Base-by-base conservation (phyloP, 2,888 invertebrate species). In the Acronicta aceris region DNA sequence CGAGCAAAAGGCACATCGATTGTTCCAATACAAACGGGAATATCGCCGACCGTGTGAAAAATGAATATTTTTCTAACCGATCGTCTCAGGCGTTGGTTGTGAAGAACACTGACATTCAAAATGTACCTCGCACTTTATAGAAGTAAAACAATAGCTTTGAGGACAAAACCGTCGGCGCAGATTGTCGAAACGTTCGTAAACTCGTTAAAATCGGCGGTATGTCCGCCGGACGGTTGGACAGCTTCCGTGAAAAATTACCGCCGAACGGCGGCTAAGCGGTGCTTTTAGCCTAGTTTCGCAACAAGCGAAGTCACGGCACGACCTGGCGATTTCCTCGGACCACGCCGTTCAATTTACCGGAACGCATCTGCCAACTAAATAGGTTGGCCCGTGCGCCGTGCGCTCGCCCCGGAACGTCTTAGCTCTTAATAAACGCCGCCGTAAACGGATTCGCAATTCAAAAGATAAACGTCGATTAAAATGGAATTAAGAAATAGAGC, bases 11-110 rank as follows among this genome's bases (percentile, higher is more conserved):
- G 83, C 79, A 81, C 83, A 70, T 76, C 88, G 84, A 90, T 90
- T 90, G 89, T 88, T 85, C 84, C 81, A 83, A 88, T 87, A 86
- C 88, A 88, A 89, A 87, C 88, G 86, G 86, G 87, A 90, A 89
- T 87, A 87, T 88, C 86, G 83, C 82, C 72, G 76, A 71, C 65
- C 82, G 81, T 81, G 79, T 83, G 85, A 87, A 90, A 90, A 88
- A 86, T 87, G 85, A 84, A 89, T 86, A 85, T 86, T 87, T 87
- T 85, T 81, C 83, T 81, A 79, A 74, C 80, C 78, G 81, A 82
- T 64, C 74, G 67, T 71, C 60, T 59, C 54, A 53, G 48, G 53
- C 54, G 59, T 41, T 58, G 55, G 58, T 70, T 69, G 64, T 68
- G 67, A 65, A n/a, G 69, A 81, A 79, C 79, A 83, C 71, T 80